These are phyloP conservation scores for Eufriesea mexicana DNA, from an alignment of 1,140 invertebrate species.

Conservation along the genomic window DNA sequence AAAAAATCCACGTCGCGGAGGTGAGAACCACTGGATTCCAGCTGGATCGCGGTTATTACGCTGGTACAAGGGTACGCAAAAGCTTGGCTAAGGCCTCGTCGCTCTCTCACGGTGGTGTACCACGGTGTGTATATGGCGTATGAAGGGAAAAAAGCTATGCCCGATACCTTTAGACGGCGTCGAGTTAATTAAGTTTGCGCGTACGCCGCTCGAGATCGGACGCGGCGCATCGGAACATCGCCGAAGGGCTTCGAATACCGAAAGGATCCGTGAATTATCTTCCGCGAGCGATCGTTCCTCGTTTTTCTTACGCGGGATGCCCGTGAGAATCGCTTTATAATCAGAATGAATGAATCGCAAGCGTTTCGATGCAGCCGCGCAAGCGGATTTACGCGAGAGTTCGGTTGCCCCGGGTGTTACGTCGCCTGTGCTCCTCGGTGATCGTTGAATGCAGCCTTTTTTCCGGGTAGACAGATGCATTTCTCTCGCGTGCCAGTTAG, in stretches of 20 bases:
- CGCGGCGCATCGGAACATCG: not conserved
- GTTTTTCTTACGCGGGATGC: not conserved
- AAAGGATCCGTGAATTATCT: slow-evolving; percentile 35
- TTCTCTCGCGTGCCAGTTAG: not conserved
- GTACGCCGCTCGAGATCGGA: slow-evolving; percentile 13
- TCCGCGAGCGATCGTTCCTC: not conserved
- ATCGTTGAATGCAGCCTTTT: too few species aligned
- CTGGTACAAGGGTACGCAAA: slow-evolving; percentile 22
- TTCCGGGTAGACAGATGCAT: not conserved
- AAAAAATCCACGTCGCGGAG: not conserved
- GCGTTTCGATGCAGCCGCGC: not conserved
- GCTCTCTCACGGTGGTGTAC: slow-evolving; percentile 45
- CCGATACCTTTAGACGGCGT: slow-evolving; percentile 39
- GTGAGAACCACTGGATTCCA: slow-evolving; percentile 49
- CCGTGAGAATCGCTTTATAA: slow-evolving; percentile 13
- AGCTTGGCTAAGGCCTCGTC: not conserved
- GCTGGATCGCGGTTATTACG: slow-evolving; percentile 58
- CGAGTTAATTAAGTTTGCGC: slow-evolving; percentile 59
- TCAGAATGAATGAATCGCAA: not conserved
- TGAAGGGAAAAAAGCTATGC: slow-evolving; percentile 7
- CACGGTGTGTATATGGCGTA: not conserved
- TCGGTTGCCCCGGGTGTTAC: not conserved
- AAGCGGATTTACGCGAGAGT: slow-evolving; percentile 8
- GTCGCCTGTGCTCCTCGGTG: not conserved
- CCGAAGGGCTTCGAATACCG: slow-evolving; percentile 1